Evolutionary conservation across 2,888 invertebrate species (phyloP), one percentile per base, ranked within the genome.

Genomic region (Parelbella ahira): DNA sequence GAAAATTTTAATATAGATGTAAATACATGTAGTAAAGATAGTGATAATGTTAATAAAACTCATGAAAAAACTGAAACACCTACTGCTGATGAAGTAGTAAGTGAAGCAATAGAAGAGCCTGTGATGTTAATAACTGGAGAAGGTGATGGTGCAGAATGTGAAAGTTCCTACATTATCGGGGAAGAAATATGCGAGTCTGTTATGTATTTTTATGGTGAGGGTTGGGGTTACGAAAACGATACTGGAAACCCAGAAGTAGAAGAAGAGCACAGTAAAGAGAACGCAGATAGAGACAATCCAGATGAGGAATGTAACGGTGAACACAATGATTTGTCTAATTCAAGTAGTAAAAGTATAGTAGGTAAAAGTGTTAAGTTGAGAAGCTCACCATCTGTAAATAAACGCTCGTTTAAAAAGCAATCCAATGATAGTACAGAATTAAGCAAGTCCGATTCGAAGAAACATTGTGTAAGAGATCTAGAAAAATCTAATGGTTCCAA

Each of bases 141-240:
- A 57, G 93, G 93, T 2, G 89, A 88, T 44, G 93, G 93, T 0
- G 90, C 88, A 19, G 91, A 91, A 23, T 92, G 91, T 62, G 90
- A 92, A 48, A 88, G 88, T 44, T 81, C 65, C 45, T 82, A 75
- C 56, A 59, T 79, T 43, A 58, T 93, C 33, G 91, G 93, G 12
- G 94, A 94, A 60, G 90, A 89, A 52, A 92, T 95, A 38, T 91
- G 91, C 60, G 96, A 95, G 74, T 89, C 91, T 0, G 80, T 93
- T 0, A 86, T 93, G 80, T 90, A 89, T 68, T 88, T 95, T 61
- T 89, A 84, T 54, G 94, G 94, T 0, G 91, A 91, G 59, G 96
- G 95, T 23, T 89, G 75, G 54, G 96, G 95, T 2, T 79, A 69
- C 9, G 92, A 93, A 13, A 94, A 93, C 65, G 86, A 92, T 44